Percentiles rank a stretch among this genome's conserved stretches.
These are phyloP conservation scores for Zingel zingel DNA, from an alignment of 2,113 vertebrate genomes.

Conservation along the genomic window DNA sequence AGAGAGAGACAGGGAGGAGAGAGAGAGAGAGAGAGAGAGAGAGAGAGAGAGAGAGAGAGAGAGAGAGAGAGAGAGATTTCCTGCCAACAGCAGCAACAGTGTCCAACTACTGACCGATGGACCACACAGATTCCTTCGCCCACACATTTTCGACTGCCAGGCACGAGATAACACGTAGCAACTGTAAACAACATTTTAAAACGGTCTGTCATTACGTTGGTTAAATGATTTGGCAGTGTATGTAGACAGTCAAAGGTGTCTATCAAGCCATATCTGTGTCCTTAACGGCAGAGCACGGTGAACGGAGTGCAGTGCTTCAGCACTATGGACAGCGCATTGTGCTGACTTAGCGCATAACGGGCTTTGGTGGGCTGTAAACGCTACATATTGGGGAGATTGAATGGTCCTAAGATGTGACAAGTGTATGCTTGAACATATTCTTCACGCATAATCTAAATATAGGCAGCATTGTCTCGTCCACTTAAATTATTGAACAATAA, in stretches of 20 bases:
- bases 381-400: slow-evolving; percentile 29
- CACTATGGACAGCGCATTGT: slow-evolving; percentile 55
- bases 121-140: slow-evolving; percentile 68
- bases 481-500: slow-evolving; percentile 4
- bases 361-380: not conserved
- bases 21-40: slow-evolving; percentile 30
- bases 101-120: slow-evolving; percentile 67
- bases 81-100: slow-evolving; percentile 71
- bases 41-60: not conserved
- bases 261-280: not conserved
- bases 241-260: not conserved
- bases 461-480: not conserved
- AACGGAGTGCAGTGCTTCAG: slow-evolving; percentile 39
- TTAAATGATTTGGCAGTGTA: not conserved
- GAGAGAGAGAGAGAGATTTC: slow-evolving; percentile 43
- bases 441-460: slow-evolving; percentile 7
- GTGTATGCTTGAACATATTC: slow-evolving; percentile 22
- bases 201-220: not conserved
- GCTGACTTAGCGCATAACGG: slow-evolving; percentile 52
- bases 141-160: slow-evolving; percentile 53
- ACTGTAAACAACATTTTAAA: slow-evolving; percentile 9
- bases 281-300: not conserved
- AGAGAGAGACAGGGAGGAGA: slow-evolving; percentile 3
- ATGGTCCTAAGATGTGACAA: slow-evolving; percentile 8
- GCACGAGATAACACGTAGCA: slow-evolving; percentile 24